phyloP scores from a whole-genome alignment of 2,113 vertebrate genomes.

The Sturnira hondurensis region DNA sequence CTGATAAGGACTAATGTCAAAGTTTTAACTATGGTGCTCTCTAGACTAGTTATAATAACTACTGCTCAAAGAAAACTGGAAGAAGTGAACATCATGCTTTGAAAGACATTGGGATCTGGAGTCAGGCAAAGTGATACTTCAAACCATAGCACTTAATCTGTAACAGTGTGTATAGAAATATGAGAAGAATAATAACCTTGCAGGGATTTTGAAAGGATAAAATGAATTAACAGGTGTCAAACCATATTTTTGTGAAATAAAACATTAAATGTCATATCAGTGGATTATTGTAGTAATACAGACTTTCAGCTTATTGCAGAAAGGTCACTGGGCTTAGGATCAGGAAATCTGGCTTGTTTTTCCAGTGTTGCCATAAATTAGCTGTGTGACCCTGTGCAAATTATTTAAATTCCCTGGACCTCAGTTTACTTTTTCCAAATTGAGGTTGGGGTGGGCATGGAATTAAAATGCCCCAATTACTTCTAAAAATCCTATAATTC shows the following conservation, averaged over 20 bases:
- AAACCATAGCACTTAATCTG: background rate
- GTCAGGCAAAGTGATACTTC: background rate
- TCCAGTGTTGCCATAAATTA: background rate
- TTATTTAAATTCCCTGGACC: background rate
- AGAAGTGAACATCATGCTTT: background rate
- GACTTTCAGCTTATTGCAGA: slow-evolving; percentile 1
- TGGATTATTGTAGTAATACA: background rate
- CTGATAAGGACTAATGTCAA: background rate
- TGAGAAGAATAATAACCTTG: background rate
- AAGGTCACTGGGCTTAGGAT: background rate
- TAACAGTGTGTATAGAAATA: background rate
- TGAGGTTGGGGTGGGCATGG: background rate
- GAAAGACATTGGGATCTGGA: background rate
- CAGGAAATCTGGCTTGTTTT: background rate
- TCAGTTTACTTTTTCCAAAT: background rate
- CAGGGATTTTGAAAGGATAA: background rate
- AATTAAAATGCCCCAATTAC: background rate
- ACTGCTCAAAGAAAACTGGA: background rate
- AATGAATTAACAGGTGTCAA: slow-evolving; percentile 22
- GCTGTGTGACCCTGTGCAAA: background rate
- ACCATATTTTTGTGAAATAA: slow-evolving; percentile 35
- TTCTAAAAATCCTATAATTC: background rate
- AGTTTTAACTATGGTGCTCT: background rate
- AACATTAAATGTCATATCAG: slow-evolving; percentile 8
- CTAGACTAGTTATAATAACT: background rate